Percentiles rank a stretch among this genome's conserved stretches.
phyloP scores from a whole-genome alignment of 2,888 invertebrate species.

The Limulus polyphemus region DNA sequence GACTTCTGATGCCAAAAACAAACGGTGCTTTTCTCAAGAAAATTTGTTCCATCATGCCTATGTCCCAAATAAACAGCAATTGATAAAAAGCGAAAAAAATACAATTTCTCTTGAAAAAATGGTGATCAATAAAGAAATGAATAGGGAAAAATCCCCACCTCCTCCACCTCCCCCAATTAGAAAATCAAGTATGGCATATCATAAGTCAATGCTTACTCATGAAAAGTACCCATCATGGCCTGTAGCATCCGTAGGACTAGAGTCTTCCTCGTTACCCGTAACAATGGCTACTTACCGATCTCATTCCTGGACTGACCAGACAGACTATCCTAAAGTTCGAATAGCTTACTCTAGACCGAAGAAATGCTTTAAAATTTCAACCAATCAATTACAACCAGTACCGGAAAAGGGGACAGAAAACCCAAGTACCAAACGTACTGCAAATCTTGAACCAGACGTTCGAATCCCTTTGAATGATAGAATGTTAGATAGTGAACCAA shows the following conservation, averaged over 20 bases:
- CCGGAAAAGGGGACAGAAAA: slow-evolving; percentile 53
- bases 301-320: slow-evolving; percentile 58
- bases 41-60: not conserved
- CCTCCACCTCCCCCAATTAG: slow-evolving; percentile 45
- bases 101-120: too few species aligned
- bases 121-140: not conserved
- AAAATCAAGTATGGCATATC: slow-evolving; percentile 53
- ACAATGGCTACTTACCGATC: slow-evolving; percentile 43
- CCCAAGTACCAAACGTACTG: slow-evolving; percentile 39
- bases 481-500: not conserved
- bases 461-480: too few species aligned
- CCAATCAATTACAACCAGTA: slow-evolving; percentile 54
- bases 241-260: slow-evolving; percentile 37
- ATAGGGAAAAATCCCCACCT: slow-evolving; percentile 21
- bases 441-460: not conserved
- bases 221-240: slow-evolving; percentile 65
- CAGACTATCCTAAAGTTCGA: slow-evolving; percentile 54
- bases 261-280: slow-evolving; percentile 44
- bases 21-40: not conserved
- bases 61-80: not conserved
- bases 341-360: slow-evolving; percentile 50
- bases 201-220: slow-evolving; percentile 55
- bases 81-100: not conserved
- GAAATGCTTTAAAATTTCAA: slow-evolving; percentile 46
- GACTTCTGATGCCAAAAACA: not conserved